Evolutionary conservation across 2,888 invertebrate genomes (phyloP).

Genomic region (Sicus ferrugineus): DNA sequence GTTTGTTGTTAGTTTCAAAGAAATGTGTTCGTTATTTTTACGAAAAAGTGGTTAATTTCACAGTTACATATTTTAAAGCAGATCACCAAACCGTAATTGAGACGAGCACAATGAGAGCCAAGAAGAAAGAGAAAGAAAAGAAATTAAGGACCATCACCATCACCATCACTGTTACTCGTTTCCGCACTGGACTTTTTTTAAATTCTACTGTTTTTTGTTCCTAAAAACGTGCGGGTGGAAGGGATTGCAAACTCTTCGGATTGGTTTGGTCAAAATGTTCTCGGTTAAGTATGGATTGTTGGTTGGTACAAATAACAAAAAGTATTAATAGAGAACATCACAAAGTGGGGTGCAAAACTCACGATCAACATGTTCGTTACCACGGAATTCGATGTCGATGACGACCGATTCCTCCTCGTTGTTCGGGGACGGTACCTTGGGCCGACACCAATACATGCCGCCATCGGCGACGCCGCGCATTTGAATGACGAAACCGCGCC

Average conservation of each 20-base stretch:
- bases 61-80: not conserved
- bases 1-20: slow-evolving; percentile 27
- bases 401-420: slow-evolving; percentile 54
- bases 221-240: slow-evolving; percentile 27
- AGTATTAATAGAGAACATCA: slow-evolving; percentile 59
- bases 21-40: slow-evolving; percentile 4
- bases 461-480: slow-evolving; percentile 57
- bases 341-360: slow-evolving; percentile 64
- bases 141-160: slow-evolving; percentile 25
- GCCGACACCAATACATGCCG: slow-evolving; percentile 58
- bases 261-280: slow-evolving; percentile 27
- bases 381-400: slow-evolving; percentile 53
- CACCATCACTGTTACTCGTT: slow-evolving; percentile 25
- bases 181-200: slow-evolving; percentile 10
- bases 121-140: slow-evolving; percentile 36
- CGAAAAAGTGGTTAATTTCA: slow-evolving; percentile 21
- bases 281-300: slow-evolving; percentile 8
- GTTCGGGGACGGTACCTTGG: slow-evolving; percentile 52
- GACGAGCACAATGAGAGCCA: slow-evolving; percentile 23
- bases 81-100: slow-evolving; percentile 2
- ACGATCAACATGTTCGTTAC: slow-evolving; percentile 62
- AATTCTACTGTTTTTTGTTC: slow-evolving; percentile 16
- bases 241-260: slow-evolving; percentile 12
- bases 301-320: slow-evolving; percentile 16
- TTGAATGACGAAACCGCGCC: slow-evolving; percentile 59